Evolutionary conservation across 53 echinoderm and acorn worm species (phyloP).

Genomic region (Henricia sp.): DNA sequence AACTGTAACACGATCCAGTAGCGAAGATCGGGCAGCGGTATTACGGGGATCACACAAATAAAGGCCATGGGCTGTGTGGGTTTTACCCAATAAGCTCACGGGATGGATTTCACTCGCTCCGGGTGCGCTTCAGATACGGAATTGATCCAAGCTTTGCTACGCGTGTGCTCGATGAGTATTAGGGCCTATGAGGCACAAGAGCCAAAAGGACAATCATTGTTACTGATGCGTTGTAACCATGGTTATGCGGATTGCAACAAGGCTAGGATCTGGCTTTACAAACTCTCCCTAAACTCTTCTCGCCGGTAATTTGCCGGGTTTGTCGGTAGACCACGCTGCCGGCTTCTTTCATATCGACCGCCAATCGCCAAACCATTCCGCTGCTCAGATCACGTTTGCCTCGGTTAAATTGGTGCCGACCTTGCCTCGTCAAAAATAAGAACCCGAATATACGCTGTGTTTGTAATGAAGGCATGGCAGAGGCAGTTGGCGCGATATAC

Average conservation of each 20-base stretch:
- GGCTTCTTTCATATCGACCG: slow-evolving; percentile 27
- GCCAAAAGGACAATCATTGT: slow-evolving; percentile 22
- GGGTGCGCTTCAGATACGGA: background rate
- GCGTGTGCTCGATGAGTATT: background rate
- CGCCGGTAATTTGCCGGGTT: background rate
- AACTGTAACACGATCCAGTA: slow-evolving; percentile 1
- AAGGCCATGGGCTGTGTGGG: slow-evolving; percentile 24
- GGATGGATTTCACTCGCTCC: slow-evolving; percentile 26
- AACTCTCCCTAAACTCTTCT: background rate
- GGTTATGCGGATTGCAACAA: slow-evolving; percentile 42
- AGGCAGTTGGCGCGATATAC: slow-evolving; percentile 40
- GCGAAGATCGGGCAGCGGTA: background rate
- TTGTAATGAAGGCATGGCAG: slow-evolving; percentile 44
- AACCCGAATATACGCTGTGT: slow-evolving; percentile 38
- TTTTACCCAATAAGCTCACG: slow-evolving; percentile 20
- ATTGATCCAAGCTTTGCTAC: slow-evolving; percentile 15
- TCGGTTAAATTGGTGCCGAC: slow-evolving; percentile 41
- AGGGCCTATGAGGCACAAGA: background rate
- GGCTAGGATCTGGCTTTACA: slow-evolving; percentile 1
- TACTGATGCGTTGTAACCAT: slow-evolving; percentile 51
- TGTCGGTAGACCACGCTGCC: background rate
- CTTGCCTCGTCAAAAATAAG: slow-evolving; percentile 50
- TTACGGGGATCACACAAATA: slow-evolving; percentile 44
- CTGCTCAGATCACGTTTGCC: slow-evolving; percentile 47
- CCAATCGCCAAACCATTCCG: slow-evolving; percentile 19